A percentile compares a stretch with the other conserved stretches of the same genome.
Conservation (phyloP, 2,113 vertebrate genomes). For the Deroptyus accipitrinus region DNA sequence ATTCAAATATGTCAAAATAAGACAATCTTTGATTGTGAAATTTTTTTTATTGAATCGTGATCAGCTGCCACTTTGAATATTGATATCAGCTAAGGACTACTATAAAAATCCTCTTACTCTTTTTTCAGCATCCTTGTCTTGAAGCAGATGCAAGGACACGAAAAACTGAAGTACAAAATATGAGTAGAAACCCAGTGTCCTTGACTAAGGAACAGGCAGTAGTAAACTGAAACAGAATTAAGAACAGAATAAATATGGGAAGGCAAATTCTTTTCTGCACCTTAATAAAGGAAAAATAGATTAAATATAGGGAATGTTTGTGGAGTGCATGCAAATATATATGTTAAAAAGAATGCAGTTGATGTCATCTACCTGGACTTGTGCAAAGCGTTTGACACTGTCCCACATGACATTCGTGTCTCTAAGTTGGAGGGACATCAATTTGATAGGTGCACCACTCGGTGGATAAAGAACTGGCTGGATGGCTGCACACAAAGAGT, state of each 20-base stretch:
- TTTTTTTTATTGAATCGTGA: neutral
- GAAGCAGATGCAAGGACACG: constrained; percentile 5
- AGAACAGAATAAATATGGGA: neutral
- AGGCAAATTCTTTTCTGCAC: neutral
- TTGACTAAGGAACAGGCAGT: neutral
- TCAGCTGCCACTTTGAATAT: neutral
- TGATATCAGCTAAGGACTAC: neutral
- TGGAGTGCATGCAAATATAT: neutral
- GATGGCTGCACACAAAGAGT: too few relatives aligned
- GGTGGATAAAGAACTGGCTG: too few relatives aligned
- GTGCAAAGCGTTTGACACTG: neutral
- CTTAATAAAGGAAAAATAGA: neutral
- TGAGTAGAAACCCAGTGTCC: neutral
- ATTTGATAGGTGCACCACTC: too few relatives aligned
- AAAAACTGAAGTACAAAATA: constrained; percentile 1
- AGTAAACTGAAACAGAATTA: neutral
- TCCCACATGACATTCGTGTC: too few relatives aligned
- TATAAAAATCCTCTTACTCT: neutral
- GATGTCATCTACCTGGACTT: too few relatives aligned
- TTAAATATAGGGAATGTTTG: neutral
- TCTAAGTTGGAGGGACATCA: too few relatives aligned
- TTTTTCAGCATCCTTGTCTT: constrained; percentile 3
- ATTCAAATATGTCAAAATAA: constrained; percentile 10
- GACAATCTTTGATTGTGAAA: neutral
- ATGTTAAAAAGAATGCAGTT: neutral